Conservation (phyloP, 37 sponge, comb jelly and placozoan species). For the Ephydatia muelleri region DNA sequence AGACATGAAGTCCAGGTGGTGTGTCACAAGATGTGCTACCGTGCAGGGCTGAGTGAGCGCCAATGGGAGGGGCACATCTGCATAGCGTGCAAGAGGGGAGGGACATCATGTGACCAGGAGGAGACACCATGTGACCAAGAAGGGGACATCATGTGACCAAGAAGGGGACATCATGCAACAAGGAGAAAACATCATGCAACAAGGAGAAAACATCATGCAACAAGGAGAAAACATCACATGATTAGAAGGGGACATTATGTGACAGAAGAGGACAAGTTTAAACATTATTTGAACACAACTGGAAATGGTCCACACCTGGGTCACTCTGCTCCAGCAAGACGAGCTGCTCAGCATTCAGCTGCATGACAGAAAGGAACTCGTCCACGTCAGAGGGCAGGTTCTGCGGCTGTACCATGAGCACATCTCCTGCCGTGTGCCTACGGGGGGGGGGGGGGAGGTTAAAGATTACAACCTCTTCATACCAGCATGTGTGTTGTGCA, state of each 20-base stretch:
- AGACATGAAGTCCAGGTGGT: conserved; percentile 84
- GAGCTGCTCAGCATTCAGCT: conserved; percentile 34
- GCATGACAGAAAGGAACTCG: conserved; percentile 57
- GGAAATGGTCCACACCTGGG: conserved; percentile 36
- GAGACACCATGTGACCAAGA: too few species aligned
- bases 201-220: too few species aligned
- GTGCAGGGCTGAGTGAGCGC: conserved; percentile 65
- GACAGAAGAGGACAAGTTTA: too few species aligned
- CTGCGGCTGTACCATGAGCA: conserved; percentile 88
- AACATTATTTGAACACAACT: too few species aligned
- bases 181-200: too few species aligned
- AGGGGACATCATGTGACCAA: too few species aligned
- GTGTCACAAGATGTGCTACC: conserved; percentile 42
- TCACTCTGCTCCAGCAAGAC: conserved; percentile 46
- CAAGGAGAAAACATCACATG: too few species aligned
- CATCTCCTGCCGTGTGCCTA: conserved; percentile 88
- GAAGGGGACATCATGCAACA: too few species aligned
- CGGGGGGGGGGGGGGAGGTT: background rate
- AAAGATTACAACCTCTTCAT: background rate
- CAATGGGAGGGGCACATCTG: conserved; percentile 44
- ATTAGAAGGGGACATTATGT: background rate
- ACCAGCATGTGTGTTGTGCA: too few species aligned
- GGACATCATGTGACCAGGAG: too few species aligned
- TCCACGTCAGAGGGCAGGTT: conserved; percentile 67
- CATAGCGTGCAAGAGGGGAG: background rate